Evolutionary conservation across 2,888 invertebrate species (phyloP).

Genomic region (Melieria picta): DNA sequence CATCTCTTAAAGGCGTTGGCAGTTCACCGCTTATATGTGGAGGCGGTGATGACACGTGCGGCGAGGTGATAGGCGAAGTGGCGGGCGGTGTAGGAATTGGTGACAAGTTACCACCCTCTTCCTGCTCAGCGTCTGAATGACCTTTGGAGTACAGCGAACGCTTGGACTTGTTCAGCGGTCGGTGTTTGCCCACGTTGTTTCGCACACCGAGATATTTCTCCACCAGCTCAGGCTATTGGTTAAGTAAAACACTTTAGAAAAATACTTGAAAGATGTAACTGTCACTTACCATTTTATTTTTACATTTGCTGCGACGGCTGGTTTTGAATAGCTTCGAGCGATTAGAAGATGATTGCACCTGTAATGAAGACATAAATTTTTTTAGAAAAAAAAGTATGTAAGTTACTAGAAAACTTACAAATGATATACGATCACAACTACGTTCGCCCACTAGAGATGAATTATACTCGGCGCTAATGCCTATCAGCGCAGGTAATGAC

Average conservation of each 20-base stretch:
- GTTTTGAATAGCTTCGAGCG: neutral
- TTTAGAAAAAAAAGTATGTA: neutral
- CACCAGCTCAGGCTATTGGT: conserved; percentile 37
- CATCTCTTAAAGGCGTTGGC: neutral
- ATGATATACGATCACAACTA: conserved; percentile 36
- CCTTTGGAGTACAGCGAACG: conserved; percentile 49
- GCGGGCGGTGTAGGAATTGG: conserved; percentile 42
- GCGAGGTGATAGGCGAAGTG: neutral
- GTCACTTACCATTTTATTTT: too few relatives aligned
- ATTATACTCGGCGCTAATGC: neutral
- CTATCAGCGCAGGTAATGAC: neutral
- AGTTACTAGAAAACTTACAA: conserved; percentile 26
- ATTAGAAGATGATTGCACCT: neutral
- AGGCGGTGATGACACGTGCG: conserved; percentile 26
- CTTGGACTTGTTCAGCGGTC: conserved; percentile 21
- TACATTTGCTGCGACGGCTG: neutral
- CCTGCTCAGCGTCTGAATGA: conserved; percentile 38
- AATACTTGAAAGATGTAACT: neutral
- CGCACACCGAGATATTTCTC: conserved; percentile 41
- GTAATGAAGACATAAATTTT: too few relatives aligned
- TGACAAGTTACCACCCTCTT: conserved; percentile 15
- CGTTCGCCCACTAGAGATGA: conserved; percentile 39
- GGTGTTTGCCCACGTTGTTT: conserved; percentile 11
- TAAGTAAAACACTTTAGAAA: conserved; percentile 3
- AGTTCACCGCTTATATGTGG: too few relatives aligned